Percentiles rank a stretch among this genome's conserved stretches.
These are phyloP conservation scores for Dysmachus trigonus DNA, from an alignment of 2,888 invertebrate species.

Conservation along the genomic window DNA sequence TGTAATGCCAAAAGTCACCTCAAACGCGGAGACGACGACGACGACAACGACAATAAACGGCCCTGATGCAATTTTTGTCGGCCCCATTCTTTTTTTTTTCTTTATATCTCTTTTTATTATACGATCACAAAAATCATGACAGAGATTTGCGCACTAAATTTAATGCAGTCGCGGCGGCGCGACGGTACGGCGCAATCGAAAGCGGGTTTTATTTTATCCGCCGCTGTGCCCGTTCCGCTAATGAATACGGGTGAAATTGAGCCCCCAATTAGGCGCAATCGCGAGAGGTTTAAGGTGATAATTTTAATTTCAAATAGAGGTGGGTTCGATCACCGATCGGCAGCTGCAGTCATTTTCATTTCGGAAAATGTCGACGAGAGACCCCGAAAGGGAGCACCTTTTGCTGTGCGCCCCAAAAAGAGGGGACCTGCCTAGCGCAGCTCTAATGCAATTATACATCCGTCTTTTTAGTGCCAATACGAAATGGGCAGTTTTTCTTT, in stretches of 20 bases:
- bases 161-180: not conserved
- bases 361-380: not conserved
- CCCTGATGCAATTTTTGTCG: constrained; percentile 22
- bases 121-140: not conserved
- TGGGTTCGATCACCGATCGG: not conserved
- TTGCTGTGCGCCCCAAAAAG: not conserved
- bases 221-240: not conserved
- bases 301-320: constrained; percentile 21
- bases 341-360: not conserved
- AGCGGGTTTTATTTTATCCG: not conserved
- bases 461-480: not conserved
- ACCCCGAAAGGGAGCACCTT: not conserved
- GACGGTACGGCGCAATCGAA: no score
- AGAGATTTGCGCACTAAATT: constrained; percentile 4
- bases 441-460: not conserved
- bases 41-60: not conserved
- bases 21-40: not conserved
- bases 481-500: not conserved
- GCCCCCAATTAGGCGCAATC: constrained; percentile 7
- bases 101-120: not conserved
- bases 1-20: constrained; percentile 10
- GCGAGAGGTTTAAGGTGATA: constrained; percentile 5
- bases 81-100: not conserved
- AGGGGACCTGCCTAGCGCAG: not conserved
- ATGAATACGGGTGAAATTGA: constrained; percentile 30